These are phyloP conservation scores for Anhinga anhinga DNA, from an alignment of 2,113 vertebrate genomes.

Conservation along the genomic window DNA sequence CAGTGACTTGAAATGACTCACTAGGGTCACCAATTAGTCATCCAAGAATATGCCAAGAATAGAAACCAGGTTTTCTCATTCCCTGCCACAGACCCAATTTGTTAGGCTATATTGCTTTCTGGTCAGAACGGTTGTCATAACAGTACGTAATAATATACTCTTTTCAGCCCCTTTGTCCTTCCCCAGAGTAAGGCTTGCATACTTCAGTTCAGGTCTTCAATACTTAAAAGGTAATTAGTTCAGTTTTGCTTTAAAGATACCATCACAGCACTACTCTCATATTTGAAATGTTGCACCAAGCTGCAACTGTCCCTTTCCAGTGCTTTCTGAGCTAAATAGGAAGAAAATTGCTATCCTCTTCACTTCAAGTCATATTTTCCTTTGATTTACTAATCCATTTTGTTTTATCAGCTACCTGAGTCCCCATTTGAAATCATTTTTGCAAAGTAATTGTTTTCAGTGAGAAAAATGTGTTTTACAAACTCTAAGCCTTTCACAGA, in stretches of 20 bases:
- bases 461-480: slow-evolving; percentile 9
- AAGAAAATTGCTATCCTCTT: slow-evolving; percentile 5
- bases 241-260: background rate
- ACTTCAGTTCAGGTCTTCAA: background rate
- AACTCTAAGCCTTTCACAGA: background rate
- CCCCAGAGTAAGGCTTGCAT: background rate
- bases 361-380: slow-evolving; percentile 12
- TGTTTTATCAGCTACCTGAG: slow-evolving; percentile 17
- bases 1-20: background rate
- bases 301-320: background rate
- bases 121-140: background rate
- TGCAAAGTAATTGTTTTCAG: slow-evolving; percentile 24
- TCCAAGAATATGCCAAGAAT: background rate
- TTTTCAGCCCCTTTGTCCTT: background rate
- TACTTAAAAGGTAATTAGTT: background rate
- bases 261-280: background rate
- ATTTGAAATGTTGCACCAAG: background rate
- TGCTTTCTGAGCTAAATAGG: background rate
- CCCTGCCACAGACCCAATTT: background rate
- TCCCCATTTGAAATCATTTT: background rate
- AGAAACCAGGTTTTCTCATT: slow-evolving; percentile 15
- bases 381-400: slow-evolving; percentile 40
- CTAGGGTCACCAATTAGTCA: slow-evolving; percentile 15
- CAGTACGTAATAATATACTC: background rate
- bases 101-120: background rate